These are phyloP conservation scores for Meriones unguiculatus DNA, from an alignment of 2,113 vertebrate genomes.

Conservation along the genomic window DNA sequence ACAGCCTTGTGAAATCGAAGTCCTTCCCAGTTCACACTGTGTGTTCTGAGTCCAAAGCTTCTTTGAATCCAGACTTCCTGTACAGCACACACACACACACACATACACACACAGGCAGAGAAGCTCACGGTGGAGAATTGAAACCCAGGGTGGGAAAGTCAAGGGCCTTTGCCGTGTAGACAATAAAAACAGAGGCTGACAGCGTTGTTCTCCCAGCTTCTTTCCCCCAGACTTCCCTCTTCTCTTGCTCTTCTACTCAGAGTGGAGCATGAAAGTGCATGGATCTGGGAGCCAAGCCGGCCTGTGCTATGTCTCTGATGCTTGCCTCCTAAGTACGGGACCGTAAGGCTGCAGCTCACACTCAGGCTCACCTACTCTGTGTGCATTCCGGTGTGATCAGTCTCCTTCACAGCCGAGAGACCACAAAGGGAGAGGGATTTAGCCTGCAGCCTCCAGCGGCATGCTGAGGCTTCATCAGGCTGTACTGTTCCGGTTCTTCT, in stretches of 20 bases:
- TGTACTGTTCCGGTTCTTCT: not conserved
- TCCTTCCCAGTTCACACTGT: not conserved
- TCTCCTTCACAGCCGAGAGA: not conserved
- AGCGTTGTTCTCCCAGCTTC: not conserved
- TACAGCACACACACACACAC: fast-evolving
- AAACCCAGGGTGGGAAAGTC: not conserved
- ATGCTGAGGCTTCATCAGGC: not conserved
- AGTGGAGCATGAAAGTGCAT: not conserved
- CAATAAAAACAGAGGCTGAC: not conserved
- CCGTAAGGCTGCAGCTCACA: not conserved
- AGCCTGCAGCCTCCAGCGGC: not conserved
- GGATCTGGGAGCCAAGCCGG: not conserved
- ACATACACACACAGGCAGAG: not conserved
- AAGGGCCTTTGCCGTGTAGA: not conserved
- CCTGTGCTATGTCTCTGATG: not conserved
- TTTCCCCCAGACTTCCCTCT: not conserved
- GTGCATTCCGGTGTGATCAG: not conserved
- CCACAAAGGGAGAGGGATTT: not conserved
- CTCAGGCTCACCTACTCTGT: not conserved
- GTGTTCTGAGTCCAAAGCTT: not conserved
- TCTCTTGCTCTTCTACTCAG: not conserved
- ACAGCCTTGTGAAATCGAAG: not conserved
- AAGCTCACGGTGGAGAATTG: not conserved
- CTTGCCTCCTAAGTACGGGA: not conserved
- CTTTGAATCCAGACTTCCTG: not conserved